These are phyloP conservation scores for Hippocampus kuda DNA, from an alignment of 2,797 vertebrate genomes.

Conservation along the genomic window DNA sequence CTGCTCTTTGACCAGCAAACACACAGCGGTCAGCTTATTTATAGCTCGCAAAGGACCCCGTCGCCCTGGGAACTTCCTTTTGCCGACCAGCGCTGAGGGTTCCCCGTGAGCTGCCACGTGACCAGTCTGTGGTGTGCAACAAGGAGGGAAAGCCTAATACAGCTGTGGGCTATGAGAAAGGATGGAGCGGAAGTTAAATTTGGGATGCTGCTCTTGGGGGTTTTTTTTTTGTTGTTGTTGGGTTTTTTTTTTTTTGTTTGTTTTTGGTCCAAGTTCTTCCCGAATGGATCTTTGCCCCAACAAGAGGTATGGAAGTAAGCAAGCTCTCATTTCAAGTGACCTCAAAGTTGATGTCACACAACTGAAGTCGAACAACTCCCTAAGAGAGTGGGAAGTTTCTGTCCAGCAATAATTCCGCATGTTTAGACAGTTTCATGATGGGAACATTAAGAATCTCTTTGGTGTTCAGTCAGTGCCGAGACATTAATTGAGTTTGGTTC, in stretches of 20 bases:
- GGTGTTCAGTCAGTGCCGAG: neutral
- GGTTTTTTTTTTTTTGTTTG: too few relatives aligned
- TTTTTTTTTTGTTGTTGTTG: neutral
- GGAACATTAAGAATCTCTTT: conserved; percentile 8
- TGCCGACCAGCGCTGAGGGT: conserved; percentile 23
- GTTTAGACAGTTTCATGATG: conserved; percentile 29
- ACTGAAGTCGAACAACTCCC: conserved; percentile 10
- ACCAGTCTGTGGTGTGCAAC: conserved; percentile 23
- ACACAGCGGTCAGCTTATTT: conserved; percentile 39
- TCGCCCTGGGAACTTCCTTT: conserved; percentile 58
- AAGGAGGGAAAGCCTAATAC: conserved; percentile 12
- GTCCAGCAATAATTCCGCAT: conserved; percentile 19
- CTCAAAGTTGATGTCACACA: neutral
- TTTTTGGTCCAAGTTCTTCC: neutral
- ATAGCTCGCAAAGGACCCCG: conserved; percentile 37
- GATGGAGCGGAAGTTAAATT: conserved; percentile 13
- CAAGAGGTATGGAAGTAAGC: neutral
- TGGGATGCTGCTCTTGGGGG: conserved; percentile 12
- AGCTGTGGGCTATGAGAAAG: conserved; percentile 18
- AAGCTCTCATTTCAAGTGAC: neutral
- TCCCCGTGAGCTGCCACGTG: conserved; percentile 22
- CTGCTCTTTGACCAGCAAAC: conserved; percentile 49
- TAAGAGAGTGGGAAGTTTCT: neutral
- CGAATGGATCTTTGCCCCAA: neutral
- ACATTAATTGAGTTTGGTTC: neutral